phyloP scores from a whole-genome alignment of 2,888 invertebrate species.

The Lamellibrachia satsuma region DNA sequence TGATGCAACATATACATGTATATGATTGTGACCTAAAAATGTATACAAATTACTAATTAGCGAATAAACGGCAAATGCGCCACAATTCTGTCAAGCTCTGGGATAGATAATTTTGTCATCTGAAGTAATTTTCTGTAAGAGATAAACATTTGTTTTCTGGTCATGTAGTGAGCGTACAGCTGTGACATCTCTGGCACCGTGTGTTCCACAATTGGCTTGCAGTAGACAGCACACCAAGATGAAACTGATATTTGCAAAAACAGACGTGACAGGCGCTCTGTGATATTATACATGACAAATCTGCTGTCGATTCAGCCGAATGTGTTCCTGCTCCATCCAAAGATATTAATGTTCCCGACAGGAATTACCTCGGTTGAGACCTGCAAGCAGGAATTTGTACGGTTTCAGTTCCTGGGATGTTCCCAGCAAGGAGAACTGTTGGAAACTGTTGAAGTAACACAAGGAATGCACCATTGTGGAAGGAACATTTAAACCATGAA shows the following conservation, averaged over 20 bases:
- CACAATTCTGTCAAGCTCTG: neutral
- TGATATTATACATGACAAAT: conserved; percentile 6
- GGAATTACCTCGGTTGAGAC: neutral
- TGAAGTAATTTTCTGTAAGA: neutral
- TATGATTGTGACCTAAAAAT: neutral
- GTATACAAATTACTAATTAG: neutral
- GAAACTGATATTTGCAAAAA: neutral
- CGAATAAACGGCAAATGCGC: neutral
- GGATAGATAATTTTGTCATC: neutral
- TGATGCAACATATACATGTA: neutral
- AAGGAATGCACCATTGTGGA: neutral
- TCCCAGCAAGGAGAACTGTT: neutral
- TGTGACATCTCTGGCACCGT: neutral
- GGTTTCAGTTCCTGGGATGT: neutral
- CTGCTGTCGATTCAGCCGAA: neutral
- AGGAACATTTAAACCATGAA: neutral
- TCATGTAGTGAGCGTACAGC: neutral
- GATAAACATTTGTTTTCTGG: neutral
- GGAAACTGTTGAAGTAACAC: neutral
- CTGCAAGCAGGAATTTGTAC: neutral
- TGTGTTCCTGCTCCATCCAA: neutral
- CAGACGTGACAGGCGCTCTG: neutral
- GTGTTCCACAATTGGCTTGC: neutral
- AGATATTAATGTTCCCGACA: neutral
- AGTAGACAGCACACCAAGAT: neutral